Percentiles rank a stretch among this genome's conserved stretches.
These are phyloP conservation scores for Ptycholaimellus sp. DNA, from an alignment of 2,888 invertebrate species.

Conservation along the genomic window DNA sequence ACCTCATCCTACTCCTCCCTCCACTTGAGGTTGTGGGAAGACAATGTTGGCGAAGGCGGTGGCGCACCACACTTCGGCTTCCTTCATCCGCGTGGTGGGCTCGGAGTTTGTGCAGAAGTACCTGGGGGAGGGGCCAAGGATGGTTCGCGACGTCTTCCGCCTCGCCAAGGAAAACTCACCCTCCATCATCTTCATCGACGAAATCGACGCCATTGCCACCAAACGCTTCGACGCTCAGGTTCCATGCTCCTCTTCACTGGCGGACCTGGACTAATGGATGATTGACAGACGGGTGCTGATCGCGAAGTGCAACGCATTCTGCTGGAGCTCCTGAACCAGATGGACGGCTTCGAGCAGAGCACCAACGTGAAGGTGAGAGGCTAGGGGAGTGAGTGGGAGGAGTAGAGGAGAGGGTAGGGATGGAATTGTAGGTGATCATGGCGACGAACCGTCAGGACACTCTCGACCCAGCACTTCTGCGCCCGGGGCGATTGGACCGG, in stretches of 20 bases:
- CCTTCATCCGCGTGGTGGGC: conserved; percentile 92
- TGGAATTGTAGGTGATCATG: conserved; percentile 56
- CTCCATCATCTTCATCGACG: conserved; percentile 97
- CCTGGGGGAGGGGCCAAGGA: conserved; percentile 88
- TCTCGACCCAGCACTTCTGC: conserved; percentile 81
- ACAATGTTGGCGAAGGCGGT: conserved; percentile 99
- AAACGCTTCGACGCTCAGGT: conserved; percentile 42
- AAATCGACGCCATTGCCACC: conserved; percentile 97
- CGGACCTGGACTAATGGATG: too few relatives aligned
- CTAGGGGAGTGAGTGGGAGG: too few relatives aligned
- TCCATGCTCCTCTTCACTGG: too few relatives aligned
- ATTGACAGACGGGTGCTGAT: too few relatives aligned
- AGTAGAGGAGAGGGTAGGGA: too few relatives aligned
- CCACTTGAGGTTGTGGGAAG: conserved; percentile 92
- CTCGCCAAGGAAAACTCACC: conserved; percentile 96
- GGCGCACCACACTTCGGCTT: conserved; percentile 45
- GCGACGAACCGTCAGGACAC: conserved; percentile 93
- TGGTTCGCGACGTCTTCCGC: conserved; percentile 96
- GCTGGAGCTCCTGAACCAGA: conserved; percentile 84
- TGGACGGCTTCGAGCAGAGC: conserved; percentile 99
- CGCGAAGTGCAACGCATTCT: conserved; percentile 75
- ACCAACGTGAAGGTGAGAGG: conserved; percentile 80
- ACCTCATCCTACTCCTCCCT: too few relatives aligned
- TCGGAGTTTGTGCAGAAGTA: conserved; percentile 99
- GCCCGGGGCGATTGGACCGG: conserved; percentile 71